Percentiles rank a stretch among this genome's conserved stretches.
Evolutionary conservation across 35 echinoderm and acorn worm genomes (phyloP).

Genomic region (Eucidaris tribuloides): DNA sequence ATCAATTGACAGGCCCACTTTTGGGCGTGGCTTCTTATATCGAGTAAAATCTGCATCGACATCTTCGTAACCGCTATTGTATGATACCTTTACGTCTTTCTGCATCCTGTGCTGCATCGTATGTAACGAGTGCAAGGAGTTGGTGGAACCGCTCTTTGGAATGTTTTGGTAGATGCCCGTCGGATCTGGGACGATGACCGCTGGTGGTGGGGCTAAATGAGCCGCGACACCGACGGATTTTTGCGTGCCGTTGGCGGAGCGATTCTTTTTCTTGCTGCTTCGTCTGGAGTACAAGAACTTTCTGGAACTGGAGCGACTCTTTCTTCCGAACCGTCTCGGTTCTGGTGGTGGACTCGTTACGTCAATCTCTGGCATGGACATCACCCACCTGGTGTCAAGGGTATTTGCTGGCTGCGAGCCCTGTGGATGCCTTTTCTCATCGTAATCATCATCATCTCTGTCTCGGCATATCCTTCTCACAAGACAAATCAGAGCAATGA

Average conservation of each 20-base stretch:
- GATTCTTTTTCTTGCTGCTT: slow-evolving; percentile 17
- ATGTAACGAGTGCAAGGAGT: background rate
- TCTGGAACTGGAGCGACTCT: slow-evolving; percentile 12
- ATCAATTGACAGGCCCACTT: background rate
- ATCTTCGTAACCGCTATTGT: background rate
- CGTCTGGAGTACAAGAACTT: slow-evolving; percentile 1
- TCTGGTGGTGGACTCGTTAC: background rate
- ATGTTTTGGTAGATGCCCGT: background rate
- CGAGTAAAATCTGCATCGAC: background rate
- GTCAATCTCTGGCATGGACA: slow-evolving; percentile 16
- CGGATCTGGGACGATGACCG: background rate
- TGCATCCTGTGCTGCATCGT: background rate
- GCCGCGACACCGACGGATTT: background rate
- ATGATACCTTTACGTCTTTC: background rate
- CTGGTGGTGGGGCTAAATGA: slow-evolving; percentile 1
- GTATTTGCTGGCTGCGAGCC: background rate
- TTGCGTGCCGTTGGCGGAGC: background rate
- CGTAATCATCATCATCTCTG: too few relatives aligned
- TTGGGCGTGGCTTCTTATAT: slow-evolving; percentile 4
- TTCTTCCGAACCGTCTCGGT: background rate
- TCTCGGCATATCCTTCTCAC: background rate
- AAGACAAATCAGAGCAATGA: background rate
- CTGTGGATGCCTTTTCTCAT: too few relatives aligned
- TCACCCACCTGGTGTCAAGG: slow-evolving; percentile 10
- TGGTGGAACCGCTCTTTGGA: background rate